Percentiles rank a stretch among this genome's conserved stretches.
Evolutionary conservation across 2,888 invertebrate genomes (phyloP).

Genomic region (Agonopterix alstromeriana): DNA sequence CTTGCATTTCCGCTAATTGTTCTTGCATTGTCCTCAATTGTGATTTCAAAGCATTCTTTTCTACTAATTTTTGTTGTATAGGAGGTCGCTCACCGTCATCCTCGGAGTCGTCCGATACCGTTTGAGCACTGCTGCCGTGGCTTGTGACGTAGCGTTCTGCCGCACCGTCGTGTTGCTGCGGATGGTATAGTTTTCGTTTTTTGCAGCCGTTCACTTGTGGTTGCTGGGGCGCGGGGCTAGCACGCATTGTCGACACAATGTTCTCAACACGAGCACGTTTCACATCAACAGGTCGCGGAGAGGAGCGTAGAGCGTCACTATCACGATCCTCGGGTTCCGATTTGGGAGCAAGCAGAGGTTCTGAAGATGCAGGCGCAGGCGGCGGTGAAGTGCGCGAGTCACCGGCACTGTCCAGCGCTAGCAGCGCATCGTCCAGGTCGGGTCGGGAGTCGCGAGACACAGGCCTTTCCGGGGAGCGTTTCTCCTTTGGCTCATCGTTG

Average conservation of each 20-base stretch:
- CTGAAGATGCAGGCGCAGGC: conserved; percentile 74
- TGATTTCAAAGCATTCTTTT: conserved; percentile 90
- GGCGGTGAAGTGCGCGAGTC: conserved; percentile 71
- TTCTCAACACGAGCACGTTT: conserved; percentile 97
- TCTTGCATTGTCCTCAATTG: conserved; percentile 92
- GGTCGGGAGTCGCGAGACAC: conserved; percentile 79
- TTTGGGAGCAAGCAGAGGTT: conserved; percentile 78
- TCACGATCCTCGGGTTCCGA: conserved; percentile 80
- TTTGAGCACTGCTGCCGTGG: conserved; percentile 64
- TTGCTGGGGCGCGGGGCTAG: conserved; percentile 86
- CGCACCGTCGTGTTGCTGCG: conserved; percentile 91
- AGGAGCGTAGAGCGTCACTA: conserved; percentile 76
- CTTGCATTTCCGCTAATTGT: conserved; percentile 93
- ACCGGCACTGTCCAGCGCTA: conserved; percentile 76
- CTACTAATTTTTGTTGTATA: conserved; percentile 89
- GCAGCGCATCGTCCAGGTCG: conserved; percentile 78
- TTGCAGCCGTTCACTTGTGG: conserved; percentile 94
- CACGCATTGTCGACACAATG: conserved; percentile 95
- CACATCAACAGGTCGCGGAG: conserved; percentile 83
- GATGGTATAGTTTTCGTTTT: conserved; percentile 96
- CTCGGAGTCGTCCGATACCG: conserved; percentile 82
- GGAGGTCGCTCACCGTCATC: conserved; percentile 87
- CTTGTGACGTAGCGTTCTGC: conserved; percentile 77
- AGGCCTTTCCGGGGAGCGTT: conserved; percentile 78
- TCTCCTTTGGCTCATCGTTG: conserved; percentile 74